A percentile compares a stretch with the other conserved stretches of the same genome.
Conservation (phyloP, 92 coral and sea anemone genomes). For the Phenganax subtilis region DNA sequence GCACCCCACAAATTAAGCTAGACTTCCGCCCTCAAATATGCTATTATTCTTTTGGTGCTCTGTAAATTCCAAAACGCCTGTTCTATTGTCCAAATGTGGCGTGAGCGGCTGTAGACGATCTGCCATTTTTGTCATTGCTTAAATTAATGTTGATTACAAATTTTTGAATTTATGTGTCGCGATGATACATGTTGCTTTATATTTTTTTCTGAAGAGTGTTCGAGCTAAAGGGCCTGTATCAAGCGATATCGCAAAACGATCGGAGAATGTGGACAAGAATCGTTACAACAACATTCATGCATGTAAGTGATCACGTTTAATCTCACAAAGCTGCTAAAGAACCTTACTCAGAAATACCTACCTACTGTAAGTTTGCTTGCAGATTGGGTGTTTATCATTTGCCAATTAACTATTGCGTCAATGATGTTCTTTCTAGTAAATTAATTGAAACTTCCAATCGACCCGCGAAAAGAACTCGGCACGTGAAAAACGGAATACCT, state of each 20-base stretch:
- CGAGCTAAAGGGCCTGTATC: constrained; percentile 51
- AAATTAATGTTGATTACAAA: background rate
- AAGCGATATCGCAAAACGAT: constrained; percentile 55
- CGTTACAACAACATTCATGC: constrained; percentile 76
- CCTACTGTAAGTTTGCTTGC: background rate
- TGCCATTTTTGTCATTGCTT: background rate
- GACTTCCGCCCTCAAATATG: too few species aligned
- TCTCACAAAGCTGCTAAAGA: background rate
- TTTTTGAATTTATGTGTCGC: background rate
- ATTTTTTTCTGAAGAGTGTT: constrained; percentile 41
- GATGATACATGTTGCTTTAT: background rate
- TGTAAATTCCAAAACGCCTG: too few species aligned
- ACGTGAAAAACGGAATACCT: too few species aligned
- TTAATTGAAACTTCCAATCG: too few species aligned
- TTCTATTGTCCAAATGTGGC: too few species aligned
- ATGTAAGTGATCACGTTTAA: constrained; percentile 49
- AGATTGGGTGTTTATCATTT: too few species aligned
- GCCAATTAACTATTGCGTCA: too few species aligned
- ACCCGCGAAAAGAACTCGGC: too few species aligned
- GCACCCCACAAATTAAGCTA: too few species aligned
- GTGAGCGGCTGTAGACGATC: background rate
- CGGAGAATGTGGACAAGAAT: constrained; percentile 61
- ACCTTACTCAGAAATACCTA: background rate
- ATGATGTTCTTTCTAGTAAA: too few species aligned
- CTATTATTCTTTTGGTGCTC: too few species aligned